Conservation (phyloP, 2,797 vertebrate species). For the Sorex maritimensis region DNA sequence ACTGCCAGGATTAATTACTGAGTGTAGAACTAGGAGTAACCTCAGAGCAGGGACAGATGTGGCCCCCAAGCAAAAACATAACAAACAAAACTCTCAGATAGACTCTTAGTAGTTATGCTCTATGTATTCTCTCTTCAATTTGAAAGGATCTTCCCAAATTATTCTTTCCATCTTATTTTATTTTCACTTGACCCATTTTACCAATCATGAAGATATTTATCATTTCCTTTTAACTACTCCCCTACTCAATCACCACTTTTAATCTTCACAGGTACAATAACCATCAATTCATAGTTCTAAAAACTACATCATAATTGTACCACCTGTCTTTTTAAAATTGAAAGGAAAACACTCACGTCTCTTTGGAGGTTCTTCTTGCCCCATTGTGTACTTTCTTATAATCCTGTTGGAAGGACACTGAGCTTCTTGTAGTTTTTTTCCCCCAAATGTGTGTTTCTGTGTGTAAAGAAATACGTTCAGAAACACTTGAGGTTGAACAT, state of each 20-base stretch:
- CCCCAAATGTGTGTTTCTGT: background rate
- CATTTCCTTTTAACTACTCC: background rate
- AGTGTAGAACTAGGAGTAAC: no score
- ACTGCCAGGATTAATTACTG: no score
- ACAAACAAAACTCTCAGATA: background rate
- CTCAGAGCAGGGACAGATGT: no score
- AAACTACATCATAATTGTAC: background rate
- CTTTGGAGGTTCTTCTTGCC: conserved; percentile 44
- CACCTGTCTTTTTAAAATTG: conserved; percentile 32
- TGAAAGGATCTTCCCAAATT: conserved; percentile 18
- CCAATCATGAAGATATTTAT: background rate
- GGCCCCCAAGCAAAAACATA: no score
- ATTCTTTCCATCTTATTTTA: background rate
- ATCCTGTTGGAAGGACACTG: background rate
- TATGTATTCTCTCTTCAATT: conserved; percentile 19
- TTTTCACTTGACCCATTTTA: background rate
- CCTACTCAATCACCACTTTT: no score
- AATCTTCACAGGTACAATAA: no score
- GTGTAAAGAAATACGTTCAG: conserved; percentile 20
- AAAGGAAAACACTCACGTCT: conserved; percentile 72
- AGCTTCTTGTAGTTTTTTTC: background rate
- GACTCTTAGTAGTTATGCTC: background rate
- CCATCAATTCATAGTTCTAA: background rate
- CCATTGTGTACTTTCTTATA: conserved; percentile 46
- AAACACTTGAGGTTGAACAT: conserved; percentile 3